Percentiles rank a stretch among this genome's conserved stretches.
phyloP scores from a whole-genome alignment of 2,888 invertebrate genomes.

The Erebia ligea region DNA sequence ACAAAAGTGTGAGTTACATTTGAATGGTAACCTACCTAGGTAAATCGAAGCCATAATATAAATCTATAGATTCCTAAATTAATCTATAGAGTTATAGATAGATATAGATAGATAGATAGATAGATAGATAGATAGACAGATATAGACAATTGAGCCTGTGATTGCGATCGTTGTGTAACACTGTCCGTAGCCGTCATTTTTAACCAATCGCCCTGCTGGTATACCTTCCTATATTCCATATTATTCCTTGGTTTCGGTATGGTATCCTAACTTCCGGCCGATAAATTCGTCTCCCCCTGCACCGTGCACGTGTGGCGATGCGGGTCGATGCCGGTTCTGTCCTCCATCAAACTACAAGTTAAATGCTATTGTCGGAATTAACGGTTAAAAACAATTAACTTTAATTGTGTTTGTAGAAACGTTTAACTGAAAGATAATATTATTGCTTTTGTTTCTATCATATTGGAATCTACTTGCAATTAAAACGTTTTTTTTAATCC shows the following conservation, averaged over 20 bases:
- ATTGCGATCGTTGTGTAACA: too few species aligned
- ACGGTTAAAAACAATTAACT: constrained; percentile 17
- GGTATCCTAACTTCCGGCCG: constrained; percentile 22
- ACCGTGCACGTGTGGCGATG: constrained; percentile 8
- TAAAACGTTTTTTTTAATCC: too few species aligned
- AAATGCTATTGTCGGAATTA: constrained; percentile 12
- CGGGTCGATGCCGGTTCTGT: constrained; percentile 15
- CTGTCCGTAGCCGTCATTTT: too few species aligned
- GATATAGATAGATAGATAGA: too few species aligned
- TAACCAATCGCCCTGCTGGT: not conserved
- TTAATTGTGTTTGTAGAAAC: constrained; percentile 1
- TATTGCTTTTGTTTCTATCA: not conserved
- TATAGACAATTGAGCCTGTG: too few species aligned
- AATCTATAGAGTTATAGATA: too few species aligned
- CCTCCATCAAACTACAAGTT: not conserved
- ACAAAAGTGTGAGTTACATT: constrained; percentile 12
- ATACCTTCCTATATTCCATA: too few species aligned
- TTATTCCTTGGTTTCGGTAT: not conserved
- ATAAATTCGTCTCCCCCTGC: not conserved
- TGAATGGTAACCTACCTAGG: not conserved
- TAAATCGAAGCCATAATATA: not conserved
- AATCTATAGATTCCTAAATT: too few species aligned
- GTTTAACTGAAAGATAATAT: not conserved
- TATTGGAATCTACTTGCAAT: not conserved
- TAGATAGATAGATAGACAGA: too few species aligned